Base-by-base conservation (phyloP, 2,797 vertebrate genomes). In the Hephaestus fuliginosus region DNA sequence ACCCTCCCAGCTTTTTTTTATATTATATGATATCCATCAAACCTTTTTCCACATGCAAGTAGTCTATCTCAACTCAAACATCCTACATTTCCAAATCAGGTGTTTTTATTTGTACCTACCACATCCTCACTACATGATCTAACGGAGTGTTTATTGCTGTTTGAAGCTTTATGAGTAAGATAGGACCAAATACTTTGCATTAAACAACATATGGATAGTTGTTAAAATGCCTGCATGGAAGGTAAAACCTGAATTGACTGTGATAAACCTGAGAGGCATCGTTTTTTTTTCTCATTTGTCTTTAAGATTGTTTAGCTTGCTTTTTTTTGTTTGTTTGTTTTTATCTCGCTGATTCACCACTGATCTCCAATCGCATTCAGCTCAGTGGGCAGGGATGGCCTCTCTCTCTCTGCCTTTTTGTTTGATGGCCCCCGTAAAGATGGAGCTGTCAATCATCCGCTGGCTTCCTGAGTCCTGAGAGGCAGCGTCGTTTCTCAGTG, bases 401-500 rank as follows among this genome's bases (percentile, higher is more conserved):
- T 78, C 86, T 81, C 85, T 82, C 60, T 76, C 52, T 80, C 82
- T 87, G 79, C 78, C 80, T 88, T 90, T 92, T 87, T 88, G 79
- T 77, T 49, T 73, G 81, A 85, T 74, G 88, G 85, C 84, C 76
- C 86, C 78, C 82, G 55, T 86, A 84, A 93, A 91, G 88, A 93
- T 78, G 78, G 86, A 91, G 87, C 87, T 94, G 93, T 94, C 92
- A 93, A 82, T 95, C 93, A 94, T 70, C 22, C 6, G 25, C 72
- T 73, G 88, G 80, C 81, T 69, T 60, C 55, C 72, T 25, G 46
- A 69, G 51, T 84, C 86, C 86, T 87, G 78, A 74, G 81, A 88
- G 85, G 83, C 87, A 51, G 79, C 82, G 41, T 76, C 76, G 49
- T 74, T 66, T 77, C 74, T 83, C 79, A 62, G 70, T 17, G 79